Evolutionary conservation across 2,888 invertebrate genomes (phyloP), one percentile per base, ranked within the genome.

Genomic region (Coelopa pilipes): DNA sequence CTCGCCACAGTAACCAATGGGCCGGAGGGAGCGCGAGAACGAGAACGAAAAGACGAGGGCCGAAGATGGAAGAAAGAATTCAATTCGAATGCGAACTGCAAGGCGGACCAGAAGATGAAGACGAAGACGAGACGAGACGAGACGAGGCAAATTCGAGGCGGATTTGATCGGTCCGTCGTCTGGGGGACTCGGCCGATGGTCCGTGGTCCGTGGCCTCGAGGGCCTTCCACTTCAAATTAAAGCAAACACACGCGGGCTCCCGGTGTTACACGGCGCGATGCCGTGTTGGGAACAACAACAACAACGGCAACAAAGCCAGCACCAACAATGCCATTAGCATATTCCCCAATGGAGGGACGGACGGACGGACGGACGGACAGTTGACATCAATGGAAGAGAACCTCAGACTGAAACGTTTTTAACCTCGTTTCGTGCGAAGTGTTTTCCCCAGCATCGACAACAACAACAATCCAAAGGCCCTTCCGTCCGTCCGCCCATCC

Each of bases 261-360:
- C 45, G 71, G 71, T 71, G 63, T 71, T 71, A 50, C 71, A 34
- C 60, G 49, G n/a, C 45, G 46, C 57, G 45, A 46, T 45, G 34
- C 24, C 13, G 45, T 47, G 59, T 70, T 70, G 46, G 47, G 70
- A 49, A 49, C 70, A 70, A 59, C 53, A 55, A 17, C 34, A 34
- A 59, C 59, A 57, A 17, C n/a, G 3, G 10, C 19, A 57, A 34
- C 34, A 34, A 34, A 34, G 7, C 34, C 34, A 34, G 34, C 34
- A 34, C 34, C 34, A 34, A 34, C 34, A 34, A 34, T 34, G 7
- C 34, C 74, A 78, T 78, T 77, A 77, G 76, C 76, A 78, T 77
- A 77, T 76, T 73, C 75, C 73, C 75, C 68, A 70, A 76, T 68
- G 47, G 57, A 49, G 65, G 24, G 70, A 72, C 59, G 45, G 57